Conservation (phyloP, 2,797 vertebrate genomes). For the Botia kubotai region DNA sequence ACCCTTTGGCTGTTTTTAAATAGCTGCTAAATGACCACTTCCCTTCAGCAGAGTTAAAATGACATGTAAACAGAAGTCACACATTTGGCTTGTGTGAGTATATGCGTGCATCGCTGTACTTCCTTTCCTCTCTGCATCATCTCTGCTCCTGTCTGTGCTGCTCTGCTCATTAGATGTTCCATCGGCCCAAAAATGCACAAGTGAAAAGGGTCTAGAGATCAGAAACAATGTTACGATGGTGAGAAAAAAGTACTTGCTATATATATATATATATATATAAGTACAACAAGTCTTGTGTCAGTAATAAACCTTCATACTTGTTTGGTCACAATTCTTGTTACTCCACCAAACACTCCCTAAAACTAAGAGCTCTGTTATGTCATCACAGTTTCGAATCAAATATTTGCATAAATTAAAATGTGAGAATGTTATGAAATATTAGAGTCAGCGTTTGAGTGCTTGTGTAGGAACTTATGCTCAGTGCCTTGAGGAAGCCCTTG, state of each 20-base stretch:
- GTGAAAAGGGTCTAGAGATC: constrained; percentile 51
- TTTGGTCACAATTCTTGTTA: constrained; percentile 96
- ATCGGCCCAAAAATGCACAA: constrained; percentile 61
- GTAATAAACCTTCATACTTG: constrained; percentile 84
- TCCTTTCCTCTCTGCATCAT: too few relatives aligned
- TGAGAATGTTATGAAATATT: neutral
- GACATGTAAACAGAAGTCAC: too few relatives aligned
- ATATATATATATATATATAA: too few relatives aligned
- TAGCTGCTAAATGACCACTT: neutral
- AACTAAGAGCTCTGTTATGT: neutral
- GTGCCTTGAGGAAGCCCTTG: constrained; percentile 90
- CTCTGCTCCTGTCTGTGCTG: constrained; percentile 1
- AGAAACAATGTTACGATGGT: constrained; percentile 59
- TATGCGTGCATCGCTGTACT: neutral
- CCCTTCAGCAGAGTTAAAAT: neutral
- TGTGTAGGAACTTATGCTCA: neutral
- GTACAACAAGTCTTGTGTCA: neutral
- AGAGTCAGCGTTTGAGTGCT: neutral
- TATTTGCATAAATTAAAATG: neutral
- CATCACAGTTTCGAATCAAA: neutral
- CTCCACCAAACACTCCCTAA: constrained; percentile 92
- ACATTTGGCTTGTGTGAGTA: neutral
- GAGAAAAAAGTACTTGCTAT: constrained; percentile 5
- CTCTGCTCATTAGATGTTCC: constrained; percentile 42
- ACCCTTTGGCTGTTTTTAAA: neutral